phyloP scores from a whole-genome alignment of 35 echinoderm and acorn worm species.

The Holothuria glaberrima region DNA sequence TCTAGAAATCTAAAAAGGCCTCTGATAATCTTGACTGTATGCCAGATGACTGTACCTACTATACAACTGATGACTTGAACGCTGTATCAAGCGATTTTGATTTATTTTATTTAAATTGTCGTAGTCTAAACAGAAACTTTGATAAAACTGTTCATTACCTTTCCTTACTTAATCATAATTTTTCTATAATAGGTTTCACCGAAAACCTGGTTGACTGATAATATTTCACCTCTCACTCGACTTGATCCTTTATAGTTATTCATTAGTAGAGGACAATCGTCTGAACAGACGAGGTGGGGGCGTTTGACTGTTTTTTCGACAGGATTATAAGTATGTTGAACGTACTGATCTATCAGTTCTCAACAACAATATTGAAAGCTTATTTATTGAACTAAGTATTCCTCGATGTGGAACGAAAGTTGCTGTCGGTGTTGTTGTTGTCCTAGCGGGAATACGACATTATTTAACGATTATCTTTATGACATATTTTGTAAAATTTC shows the following conservation, averaged over 20 bases:
- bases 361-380: not conserved
- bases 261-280: not conserved
- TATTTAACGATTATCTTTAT: too few species aligned
- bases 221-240: not conserved
- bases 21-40: too few species aligned
- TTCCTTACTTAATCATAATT: not conserved
- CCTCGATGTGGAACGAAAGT: too few species aligned
- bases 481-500: not conserved
- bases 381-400: too few species aligned
- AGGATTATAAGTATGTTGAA: not conserved
- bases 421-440: too few species aligned
- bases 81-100: too few species aligned
- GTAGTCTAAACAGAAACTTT: not conserved
- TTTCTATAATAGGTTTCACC: not conserved
- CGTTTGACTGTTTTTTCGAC: not conserved
- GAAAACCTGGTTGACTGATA: not conserved
- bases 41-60: too few species aligned
- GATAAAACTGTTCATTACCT: not conserved
- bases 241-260: not conserved
- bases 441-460: not conserved
- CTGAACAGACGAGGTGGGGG: not conserved
- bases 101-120: not conserved
- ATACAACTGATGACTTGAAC: too few species aligned
- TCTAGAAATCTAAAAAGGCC: too few species aligned
- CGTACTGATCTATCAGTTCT: not conserved